Evolutionary conservation across 2,888 invertebrate genomes (phyloP).

Genomic region (Pyrocoelia pectoralis): DNA sequence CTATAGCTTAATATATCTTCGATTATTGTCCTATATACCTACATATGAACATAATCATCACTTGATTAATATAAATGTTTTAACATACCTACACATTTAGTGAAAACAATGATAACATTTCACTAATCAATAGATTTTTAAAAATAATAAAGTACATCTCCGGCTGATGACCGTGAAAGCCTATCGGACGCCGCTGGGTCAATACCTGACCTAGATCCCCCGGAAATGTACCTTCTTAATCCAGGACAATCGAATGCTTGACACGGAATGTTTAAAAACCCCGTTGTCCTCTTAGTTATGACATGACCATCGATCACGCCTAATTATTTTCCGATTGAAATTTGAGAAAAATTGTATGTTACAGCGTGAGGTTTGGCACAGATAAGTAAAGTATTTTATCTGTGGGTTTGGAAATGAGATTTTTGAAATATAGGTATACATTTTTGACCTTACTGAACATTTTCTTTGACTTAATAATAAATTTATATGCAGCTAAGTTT

Average conservation of each 20-base stretch:
- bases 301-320: conserved; percentile 17
- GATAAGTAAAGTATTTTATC: too few species aligned
- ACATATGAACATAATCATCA: too few species aligned
- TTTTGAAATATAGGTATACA: too few species aligned
- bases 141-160: conserved; percentile 37
- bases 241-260: conserved; percentile 43
- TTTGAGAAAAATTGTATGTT: conserved; percentile 6
- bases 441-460: too few species aligned
- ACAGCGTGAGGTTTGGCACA: too few species aligned
- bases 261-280: conserved; percentile 33
- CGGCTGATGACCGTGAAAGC: conserved; percentile 52
- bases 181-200: conserved; percentile 44
- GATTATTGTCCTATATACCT: neutral
- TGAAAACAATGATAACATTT: conserved; percentile 1
- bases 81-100: neutral
- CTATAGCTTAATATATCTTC: neutral
- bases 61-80: too few species aligned
- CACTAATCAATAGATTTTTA: neutral
- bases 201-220: conserved; percentile 52
- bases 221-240: conserved; percentile 43
- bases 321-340: conserved; percentile 6
- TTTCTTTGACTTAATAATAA: too few species aligned
- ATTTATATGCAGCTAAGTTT: too few species aligned
- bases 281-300: conserved; percentile 28
- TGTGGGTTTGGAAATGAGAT: too few species aligned